phyloP scores from a whole-genome alignment of 2,797 vertebrate species.

The Gobio occitaniae region DNA sequence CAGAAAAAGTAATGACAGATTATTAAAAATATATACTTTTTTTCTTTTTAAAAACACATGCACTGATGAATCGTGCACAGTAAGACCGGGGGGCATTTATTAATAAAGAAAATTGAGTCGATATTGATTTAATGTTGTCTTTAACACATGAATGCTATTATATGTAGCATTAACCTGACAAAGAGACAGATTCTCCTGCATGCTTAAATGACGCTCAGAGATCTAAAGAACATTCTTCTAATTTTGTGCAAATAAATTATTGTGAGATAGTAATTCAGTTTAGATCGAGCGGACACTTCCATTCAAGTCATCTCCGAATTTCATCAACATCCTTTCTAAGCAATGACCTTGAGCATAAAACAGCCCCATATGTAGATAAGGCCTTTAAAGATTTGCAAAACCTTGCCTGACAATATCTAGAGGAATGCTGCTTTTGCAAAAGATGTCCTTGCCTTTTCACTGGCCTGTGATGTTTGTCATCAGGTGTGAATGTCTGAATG shows the following conservation, averaged over 20 bases:
- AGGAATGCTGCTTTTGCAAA: neutral
- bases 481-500: conserved; percentile 3
- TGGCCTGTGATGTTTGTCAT: conserved; percentile 9
- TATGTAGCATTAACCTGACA: conserved; percentile 27
- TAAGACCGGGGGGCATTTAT: conserved; percentile 28
- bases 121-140: conserved; percentile 42
- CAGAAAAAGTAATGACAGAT: neutral
- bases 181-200: conserved; percentile 14
- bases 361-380: conserved; percentile 1
- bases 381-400: neutral
- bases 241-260: neutral
- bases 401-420: neutral
- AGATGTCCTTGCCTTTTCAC: conserved; percentile 11
- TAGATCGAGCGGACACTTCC: neutral
- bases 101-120: conserved; percentile 37
- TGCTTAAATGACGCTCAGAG: conserved; percentile 15
- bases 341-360: conserved; percentile 9
- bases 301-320: neutral
- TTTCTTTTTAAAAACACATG: neutral
- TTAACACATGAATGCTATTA: conserved; percentile 29
- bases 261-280: neutral
- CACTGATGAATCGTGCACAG: neutral
- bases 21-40: neutral
- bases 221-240: conserved; percentile 18
- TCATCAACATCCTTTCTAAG: neutral